phyloP scores from a whole-genome alignment of 2,797 vertebrate genomes.

The Poeciliopsis paucimaculata region DNA sequence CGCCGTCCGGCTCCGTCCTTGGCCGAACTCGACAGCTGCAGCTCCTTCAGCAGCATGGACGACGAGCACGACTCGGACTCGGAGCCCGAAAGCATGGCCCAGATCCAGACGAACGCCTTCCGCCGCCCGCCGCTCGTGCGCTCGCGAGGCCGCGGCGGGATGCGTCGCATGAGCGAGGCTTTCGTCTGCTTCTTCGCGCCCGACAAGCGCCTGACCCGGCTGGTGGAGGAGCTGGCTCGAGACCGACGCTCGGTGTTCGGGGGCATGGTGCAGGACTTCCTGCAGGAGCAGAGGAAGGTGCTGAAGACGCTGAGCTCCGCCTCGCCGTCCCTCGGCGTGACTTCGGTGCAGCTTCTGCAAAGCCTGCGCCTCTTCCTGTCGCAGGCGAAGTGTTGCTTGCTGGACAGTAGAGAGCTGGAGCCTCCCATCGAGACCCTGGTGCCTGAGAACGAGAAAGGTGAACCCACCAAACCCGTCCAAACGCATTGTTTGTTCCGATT shows the following conservation, averaged over 20 bases:
- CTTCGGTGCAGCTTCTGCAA: slow-evolving; percentile 80
- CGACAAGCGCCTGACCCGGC: slow-evolving; percentile 83
- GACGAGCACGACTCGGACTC: slow-evolving; percentile 75
- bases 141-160: slow-evolving; percentile 72
- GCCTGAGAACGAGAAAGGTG: slow-evolving; percentile 86
- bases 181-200: slow-evolving; percentile 89
- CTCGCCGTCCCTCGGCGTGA: slow-evolving; percentile 30
- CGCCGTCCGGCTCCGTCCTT: slow-evolving; percentile 81
- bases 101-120: slow-evolving; percentile 16
- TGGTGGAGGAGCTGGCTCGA: slow-evolving; percentile 80
- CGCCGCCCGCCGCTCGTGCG: slow-evolving; percentile 71
- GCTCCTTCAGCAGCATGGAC: slow-evolving; percentile 90
- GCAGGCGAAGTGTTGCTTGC: slow-evolving; percentile 80
- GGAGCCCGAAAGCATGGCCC: slow-evolving; percentile 56
- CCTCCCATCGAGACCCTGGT: slow-evolving; percentile 86
- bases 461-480: not conserved
- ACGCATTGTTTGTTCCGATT: not conserved
- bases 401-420: slow-evolving; percentile 84
- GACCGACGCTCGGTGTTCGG: slow-evolving; percentile 85
- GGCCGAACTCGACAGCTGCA: slow-evolving; percentile 86
- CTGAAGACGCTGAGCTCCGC: slow-evolving; percentile 65
- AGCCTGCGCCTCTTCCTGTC: slow-evolving; percentile 84
- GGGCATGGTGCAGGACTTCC: slow-evolving; percentile 84
- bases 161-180: slow-evolving; percentile 87
- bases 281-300: slow-evolving; percentile 75